phyloP scores from a whole-genome alignment of 2,797 vertebrate genomes.

The Remorina albescens region DNA sequence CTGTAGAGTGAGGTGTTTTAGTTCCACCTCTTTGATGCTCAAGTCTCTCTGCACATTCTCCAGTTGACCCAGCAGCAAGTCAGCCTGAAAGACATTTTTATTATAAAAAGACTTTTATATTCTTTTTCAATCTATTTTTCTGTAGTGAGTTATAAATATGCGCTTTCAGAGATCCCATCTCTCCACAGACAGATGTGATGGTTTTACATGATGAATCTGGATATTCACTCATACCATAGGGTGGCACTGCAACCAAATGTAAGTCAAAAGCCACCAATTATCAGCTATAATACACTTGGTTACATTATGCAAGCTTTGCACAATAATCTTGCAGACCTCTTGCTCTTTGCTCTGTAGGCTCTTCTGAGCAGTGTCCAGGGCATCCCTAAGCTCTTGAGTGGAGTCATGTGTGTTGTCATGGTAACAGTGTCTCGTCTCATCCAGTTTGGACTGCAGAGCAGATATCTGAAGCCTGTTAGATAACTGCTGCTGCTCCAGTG shows the following conservation, averaged over 20 bases:
- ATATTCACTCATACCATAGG: constrained; percentile 26
- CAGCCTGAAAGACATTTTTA: constrained; percentile 78
- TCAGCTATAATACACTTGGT: constrained; percentile 1
- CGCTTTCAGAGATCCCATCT: too few relatives aligned
- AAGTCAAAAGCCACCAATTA: neutral
- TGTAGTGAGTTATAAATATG: neutral
- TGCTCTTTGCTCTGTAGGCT: constrained; percentile 82
- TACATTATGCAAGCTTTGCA: constrained; percentile 7
- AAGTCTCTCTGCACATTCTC: constrained; percentile 86
- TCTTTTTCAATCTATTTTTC: neutral
- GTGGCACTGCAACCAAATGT: constrained; percentile 29
- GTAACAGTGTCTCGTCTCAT: constrained; percentile 86
- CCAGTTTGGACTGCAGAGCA: constrained; percentile 88
- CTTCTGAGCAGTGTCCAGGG: constrained; percentile 83
- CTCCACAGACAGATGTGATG: too few relatives aligned
- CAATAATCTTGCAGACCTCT: constrained; percentile 81
- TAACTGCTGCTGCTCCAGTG: constrained; percentile 89
- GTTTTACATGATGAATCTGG: neutral
- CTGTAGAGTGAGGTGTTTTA: constrained; percentile 86
- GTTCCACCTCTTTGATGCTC: constrained; percentile 85
- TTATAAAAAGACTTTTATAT: neutral
- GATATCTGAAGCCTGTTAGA: constrained; percentile 90
- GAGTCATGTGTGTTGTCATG: constrained; percentile 73
- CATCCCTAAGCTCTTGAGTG: constrained; percentile 79
- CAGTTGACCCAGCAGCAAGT: constrained; percentile 83